These are phyloP conservation scores for Uropsilus gracilis DNA, from an alignment of 2,113 vertebrate genomes.

Conservation along the genomic window DNA sequence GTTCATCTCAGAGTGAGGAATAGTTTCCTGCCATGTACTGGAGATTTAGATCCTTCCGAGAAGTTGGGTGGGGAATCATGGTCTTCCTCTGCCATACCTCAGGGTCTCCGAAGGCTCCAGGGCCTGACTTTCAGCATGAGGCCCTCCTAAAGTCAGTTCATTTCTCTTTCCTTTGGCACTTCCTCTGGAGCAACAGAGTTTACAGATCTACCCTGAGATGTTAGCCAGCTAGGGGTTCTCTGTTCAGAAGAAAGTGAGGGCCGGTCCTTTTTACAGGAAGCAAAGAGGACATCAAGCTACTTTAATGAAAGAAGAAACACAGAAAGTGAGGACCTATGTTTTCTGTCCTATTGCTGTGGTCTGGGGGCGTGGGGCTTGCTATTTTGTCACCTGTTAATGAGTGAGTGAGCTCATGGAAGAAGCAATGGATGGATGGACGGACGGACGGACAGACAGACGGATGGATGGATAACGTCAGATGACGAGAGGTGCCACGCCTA, in stretches of 20 bases:
- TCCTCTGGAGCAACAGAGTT: not conserved
- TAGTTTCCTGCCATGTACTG: not conserved
- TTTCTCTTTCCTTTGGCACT: not conserved
- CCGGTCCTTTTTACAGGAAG: too few species aligned
- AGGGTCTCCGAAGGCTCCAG: not conserved
- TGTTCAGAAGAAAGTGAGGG: not conserved
- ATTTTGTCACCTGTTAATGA: not conserved
- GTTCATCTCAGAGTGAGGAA: conserved; percentile 57
- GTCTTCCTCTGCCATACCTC: not conserved
- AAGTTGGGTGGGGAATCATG: not conserved
- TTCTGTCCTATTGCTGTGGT: not conserved
- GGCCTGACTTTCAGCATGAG: not conserved
- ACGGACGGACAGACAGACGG: too few species aligned
- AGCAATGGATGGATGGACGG: not conserved
- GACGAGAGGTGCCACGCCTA: too few species aligned
- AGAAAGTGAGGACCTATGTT: not conserved
- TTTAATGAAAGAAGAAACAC: too few species aligned
- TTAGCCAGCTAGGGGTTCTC: not conserved
- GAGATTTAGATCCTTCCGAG: not conserved
- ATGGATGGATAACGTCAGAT: too few species aligned
- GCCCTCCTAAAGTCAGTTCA: not conserved
- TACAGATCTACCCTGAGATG: not conserved
- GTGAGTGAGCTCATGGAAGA: not conserved
- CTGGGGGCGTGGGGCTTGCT: not conserved
- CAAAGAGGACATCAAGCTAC: too few species aligned